Conservation (phyloP, 2,113 vertebrate species). For the Columba livia region DNA sequence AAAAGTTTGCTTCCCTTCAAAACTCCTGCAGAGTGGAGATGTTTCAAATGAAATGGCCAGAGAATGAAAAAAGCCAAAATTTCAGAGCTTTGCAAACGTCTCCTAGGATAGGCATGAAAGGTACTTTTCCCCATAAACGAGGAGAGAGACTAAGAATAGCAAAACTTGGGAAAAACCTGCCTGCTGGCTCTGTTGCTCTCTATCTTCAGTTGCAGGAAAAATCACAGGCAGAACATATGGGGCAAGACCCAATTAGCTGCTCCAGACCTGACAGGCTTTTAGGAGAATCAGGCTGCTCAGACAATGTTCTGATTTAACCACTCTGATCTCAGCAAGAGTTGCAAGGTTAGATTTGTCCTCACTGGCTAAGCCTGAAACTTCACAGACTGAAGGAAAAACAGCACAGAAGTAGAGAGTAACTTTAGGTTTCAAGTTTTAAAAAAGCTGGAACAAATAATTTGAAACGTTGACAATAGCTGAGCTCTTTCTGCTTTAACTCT, state of each 20-base stretch:
- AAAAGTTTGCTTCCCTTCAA: neutral
- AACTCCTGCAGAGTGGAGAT: neutral
- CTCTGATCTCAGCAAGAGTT: constrained; percentile 51
- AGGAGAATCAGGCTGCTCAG: constrained; percentile 8
- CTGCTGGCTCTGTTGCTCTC: neutral
- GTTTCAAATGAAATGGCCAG: neutral
- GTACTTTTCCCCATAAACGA: neutral
- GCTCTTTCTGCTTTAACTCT: constrained; percentile 17
- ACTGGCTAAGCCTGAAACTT: constrained; percentile 9
- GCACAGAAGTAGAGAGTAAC: neutral
- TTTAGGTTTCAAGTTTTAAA: constrained; percentile 26
- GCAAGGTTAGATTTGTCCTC: constrained; percentile 17
- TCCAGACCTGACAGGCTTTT: constrained; percentile 32
- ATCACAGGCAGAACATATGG: neutral
- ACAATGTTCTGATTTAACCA: constrained; percentile 34
- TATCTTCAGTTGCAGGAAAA: neutral
- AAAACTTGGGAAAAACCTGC: neutral
- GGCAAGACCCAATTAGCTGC: constrained; percentile 47
- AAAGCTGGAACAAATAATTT: constrained; percentile 2
- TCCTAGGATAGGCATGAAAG: neutral
- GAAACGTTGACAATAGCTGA: neutral
- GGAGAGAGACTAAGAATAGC: neutral
- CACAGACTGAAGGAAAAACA: neutral
- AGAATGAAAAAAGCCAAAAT: neutral
- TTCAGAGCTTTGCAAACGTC: constrained; percentile 3